phyloP scores from a whole-genome alignment of 2,797 vertebrate species.

The Gastrophryne carolinensis region DNA sequence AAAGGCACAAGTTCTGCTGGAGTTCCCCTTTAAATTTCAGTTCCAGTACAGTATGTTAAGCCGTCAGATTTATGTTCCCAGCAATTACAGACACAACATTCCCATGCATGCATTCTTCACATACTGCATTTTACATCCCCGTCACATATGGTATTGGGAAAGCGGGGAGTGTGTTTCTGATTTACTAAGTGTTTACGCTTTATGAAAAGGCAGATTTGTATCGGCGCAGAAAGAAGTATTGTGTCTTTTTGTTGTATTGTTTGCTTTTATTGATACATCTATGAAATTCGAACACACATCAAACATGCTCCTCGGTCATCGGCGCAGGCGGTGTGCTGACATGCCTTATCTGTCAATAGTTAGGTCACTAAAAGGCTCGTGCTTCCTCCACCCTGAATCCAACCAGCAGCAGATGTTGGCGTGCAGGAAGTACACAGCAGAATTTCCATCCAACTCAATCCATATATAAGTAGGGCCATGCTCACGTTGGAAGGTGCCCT shows the following conservation, averaged over 20 bases:
- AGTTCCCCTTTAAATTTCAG: background rate
- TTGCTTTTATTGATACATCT: background rate
- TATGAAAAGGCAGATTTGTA: conserved; percentile 9
- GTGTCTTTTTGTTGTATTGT: background rate
- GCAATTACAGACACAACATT: conserved; percentile 10
- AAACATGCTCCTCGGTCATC: background rate
- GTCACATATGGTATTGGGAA: conserved; percentile 40
- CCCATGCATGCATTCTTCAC: conserved; percentile 1
- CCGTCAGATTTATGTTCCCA: background rate
- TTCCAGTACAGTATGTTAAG: background rate
- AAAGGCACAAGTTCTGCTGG: too few relatives aligned
- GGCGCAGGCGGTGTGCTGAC: background rate
- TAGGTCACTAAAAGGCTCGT: background rate
- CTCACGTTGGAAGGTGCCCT: too few relatives aligned
- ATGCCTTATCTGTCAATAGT: background rate
- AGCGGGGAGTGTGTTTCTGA: conserved; percentile 28
- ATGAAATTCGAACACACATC: background rate
- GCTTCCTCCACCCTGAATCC: too few relatives aligned
- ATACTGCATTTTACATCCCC: conserved; percentile 5
- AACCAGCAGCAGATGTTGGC: too few relatives aligned
- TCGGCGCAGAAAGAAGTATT: background rate
- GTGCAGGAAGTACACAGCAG: too few relatives aligned
- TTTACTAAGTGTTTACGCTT: conserved; percentile 16
- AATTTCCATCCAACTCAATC: too few relatives aligned
- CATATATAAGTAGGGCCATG: too few relatives aligned